These are phyloP conservation scores for Neelides sp. DNA, from an alignment of 1,140 invertebrate species.

Conservation along the genomic window DNA sequence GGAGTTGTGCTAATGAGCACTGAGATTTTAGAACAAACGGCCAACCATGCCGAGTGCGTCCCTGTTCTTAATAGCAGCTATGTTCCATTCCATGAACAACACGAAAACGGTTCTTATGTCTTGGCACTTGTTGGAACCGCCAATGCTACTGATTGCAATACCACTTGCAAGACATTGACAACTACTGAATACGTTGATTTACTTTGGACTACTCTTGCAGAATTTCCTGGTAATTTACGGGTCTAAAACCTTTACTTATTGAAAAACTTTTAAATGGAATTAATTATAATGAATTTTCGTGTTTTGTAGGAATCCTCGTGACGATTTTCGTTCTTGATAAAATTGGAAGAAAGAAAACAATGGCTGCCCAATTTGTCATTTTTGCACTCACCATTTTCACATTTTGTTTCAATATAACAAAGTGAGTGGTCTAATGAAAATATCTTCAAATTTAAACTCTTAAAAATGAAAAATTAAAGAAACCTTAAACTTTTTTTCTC, in stretches of 20 bases:
- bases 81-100: neutral
- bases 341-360: constrained; percentile 81
- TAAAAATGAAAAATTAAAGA: neutral
- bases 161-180: constrained; percentile 39
- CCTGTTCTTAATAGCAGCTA: neutral
- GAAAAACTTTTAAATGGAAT: constrained; percentile 3
- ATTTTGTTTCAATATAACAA: constrained; percentile 58
- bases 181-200: constrained; percentile 84
- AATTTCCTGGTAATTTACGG: constrained; percentile 67
- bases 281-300: constrained; percentile 8
- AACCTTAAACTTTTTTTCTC: neutral
- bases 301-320: constrained; percentile 65
- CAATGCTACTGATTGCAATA: constrained; percentile 2
- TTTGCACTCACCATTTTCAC: constrained; percentile 70
- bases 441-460: neutral
- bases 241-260: too few relatives aligned
- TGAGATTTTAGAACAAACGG: constrained; percentile 62
- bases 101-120: neutral
- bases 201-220: constrained; percentile 84
- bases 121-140: neutral
- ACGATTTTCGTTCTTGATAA: constrained; percentile 83
- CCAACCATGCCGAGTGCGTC: constrained; percentile 21
- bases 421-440: constrained; percentile 44
- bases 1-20: constrained; percentile 90
- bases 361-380: constrained; percentile 81